phyloP scores from a whole-genome alignment of 2,888 invertebrate genomes.

The Labia minor region DNA sequence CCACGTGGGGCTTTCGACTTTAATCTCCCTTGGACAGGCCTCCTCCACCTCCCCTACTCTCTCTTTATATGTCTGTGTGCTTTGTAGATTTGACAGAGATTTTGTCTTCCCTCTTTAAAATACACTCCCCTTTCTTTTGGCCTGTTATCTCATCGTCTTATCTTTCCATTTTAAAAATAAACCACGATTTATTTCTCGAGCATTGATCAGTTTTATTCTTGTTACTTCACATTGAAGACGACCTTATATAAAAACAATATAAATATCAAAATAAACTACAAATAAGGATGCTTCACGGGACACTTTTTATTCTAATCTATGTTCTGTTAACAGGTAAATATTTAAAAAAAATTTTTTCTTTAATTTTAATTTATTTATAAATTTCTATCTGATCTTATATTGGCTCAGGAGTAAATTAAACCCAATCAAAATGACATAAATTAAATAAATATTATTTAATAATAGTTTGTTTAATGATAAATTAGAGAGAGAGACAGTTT shows the following conservation, averaged over 20 bases:
- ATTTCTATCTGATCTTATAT: too few relatives aligned
- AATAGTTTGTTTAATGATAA: too few relatives aligned
- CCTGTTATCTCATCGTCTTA: not conserved
- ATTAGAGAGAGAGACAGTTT: too few relatives aligned
- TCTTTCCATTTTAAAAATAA: not conserved
- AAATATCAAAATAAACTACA: too few relatives aligned
- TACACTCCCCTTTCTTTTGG: not conserved
- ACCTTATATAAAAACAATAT: not conserved
- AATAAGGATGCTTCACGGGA: not conserved
- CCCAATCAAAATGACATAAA: too few relatives aligned
- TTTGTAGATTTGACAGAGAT: not conserved
- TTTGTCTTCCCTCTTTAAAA: not conserved
- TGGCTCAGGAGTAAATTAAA: too few relatives aligned
- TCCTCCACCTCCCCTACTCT: not conserved
- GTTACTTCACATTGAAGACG: not conserved
- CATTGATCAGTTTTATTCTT: not conserved
- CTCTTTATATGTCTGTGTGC: not conserved
- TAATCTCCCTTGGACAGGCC: not conserved
- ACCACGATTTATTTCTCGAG: not conserved
- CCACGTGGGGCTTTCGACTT: conserved; percentile 1
- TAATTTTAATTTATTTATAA: too few relatives aligned
- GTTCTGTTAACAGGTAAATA: not conserved
- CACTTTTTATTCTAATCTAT: not conserved
- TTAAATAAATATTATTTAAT: too few relatives aligned
- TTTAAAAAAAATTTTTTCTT: too few relatives aligned